phyloP scores from a whole-genome alignment of 1,140 invertebrate genomes.

The Sarcophaga peregrina region DNA sequence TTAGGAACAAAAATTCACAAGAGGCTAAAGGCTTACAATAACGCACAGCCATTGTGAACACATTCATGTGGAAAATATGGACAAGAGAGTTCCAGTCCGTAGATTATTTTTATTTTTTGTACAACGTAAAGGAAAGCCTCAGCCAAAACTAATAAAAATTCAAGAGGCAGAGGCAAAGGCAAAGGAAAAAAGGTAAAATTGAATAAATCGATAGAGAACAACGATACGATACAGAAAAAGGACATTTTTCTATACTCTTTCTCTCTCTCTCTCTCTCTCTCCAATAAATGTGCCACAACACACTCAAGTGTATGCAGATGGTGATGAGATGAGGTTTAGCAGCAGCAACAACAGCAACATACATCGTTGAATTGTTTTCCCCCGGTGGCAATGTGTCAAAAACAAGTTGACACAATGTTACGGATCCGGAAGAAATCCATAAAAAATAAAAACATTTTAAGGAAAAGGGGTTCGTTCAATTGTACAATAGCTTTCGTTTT shows the following conservation, averaged over 20 bases:
- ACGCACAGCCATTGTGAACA: too few relatives aligned
- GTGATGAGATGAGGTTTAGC: background rate
- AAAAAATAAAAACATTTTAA: background rate
- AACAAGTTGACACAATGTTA: conserved; percentile 42
- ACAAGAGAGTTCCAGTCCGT: too few relatives aligned
- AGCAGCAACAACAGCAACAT: background rate
- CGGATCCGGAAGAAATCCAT: conserved; percentile 26
- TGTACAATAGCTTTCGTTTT: background rate
- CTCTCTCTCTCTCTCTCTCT: background rate
- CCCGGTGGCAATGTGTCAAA: conserved; percentile 34
- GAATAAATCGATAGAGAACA: conserved; percentile 33
- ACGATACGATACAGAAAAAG: background rate
- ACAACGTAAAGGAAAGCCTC: background rate
- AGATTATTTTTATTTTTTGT: too few relatives aligned
- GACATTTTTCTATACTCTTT: background rate
- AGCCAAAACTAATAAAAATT: background rate
- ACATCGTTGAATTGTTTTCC: conserved; percentile 34
- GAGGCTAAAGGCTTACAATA: background rate
- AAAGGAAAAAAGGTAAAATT: conserved; percentile 41
- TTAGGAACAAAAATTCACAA: conserved; percentile 8
- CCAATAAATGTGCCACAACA: background rate
- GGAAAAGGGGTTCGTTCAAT: conserved; percentile 14
- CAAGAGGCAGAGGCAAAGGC: background rate
- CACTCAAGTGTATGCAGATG: background rate
- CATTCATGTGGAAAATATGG: background rate